Conservation (phyloP, 2,888 invertebrate species). For the Sylvicola cinctus region DNA sequence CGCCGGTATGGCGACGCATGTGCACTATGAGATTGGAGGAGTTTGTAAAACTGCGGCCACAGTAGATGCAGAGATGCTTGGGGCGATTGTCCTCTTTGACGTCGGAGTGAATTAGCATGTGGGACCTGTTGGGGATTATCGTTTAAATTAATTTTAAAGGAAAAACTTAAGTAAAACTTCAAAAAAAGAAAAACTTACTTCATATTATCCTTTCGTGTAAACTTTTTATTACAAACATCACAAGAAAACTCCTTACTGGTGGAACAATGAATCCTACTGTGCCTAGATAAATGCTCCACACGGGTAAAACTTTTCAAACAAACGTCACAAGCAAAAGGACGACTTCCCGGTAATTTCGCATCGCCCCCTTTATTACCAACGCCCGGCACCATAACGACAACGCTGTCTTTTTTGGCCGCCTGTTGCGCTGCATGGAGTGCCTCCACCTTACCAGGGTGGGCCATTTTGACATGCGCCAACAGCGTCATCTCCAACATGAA, state of each 20-base stretch:
- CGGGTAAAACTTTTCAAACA: slow-evolving; percentile 43
- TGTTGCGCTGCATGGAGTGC: no score
- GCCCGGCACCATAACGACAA: no score
- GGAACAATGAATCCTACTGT: slow-evolving; percentile 38
- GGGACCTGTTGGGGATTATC: slow-evolving; percentile 22
- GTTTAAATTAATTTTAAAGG: not conserved
- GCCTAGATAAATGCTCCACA: slow-evolving; percentile 40
- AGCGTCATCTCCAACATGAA: slow-evolving; percentile 23
- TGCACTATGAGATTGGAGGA: slow-evolving; percentile 41
- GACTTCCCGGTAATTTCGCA: no score
- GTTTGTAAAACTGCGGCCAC: slow-evolving; percentile 36
- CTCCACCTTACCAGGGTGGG: no score
- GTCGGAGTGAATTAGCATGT: slow-evolving; percentile 31
- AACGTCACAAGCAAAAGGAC: slow-evolving; percentile 34
- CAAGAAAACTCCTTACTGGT: slow-evolving; percentile 32
- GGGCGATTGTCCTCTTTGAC: slow-evolving; percentile 17
- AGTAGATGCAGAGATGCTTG: slow-evolving; percentile 35
- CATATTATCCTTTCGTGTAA: slow-evolving; percentile 35
- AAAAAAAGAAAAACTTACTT: no score
- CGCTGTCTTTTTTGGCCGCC: no score
- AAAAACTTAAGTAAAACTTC: no score
- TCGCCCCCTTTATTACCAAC: no score
- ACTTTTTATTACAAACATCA: slow-evolving; percentile 34
- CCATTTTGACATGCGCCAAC: no score
- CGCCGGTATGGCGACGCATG: slow-evolving; percentile 44